A percentile compares a stretch with the other conserved stretches of the same genome.
Evolutionary conservation across 2,888 invertebrate genomes (phyloP).

Genomic region (Oxytorus armatus): DNA sequence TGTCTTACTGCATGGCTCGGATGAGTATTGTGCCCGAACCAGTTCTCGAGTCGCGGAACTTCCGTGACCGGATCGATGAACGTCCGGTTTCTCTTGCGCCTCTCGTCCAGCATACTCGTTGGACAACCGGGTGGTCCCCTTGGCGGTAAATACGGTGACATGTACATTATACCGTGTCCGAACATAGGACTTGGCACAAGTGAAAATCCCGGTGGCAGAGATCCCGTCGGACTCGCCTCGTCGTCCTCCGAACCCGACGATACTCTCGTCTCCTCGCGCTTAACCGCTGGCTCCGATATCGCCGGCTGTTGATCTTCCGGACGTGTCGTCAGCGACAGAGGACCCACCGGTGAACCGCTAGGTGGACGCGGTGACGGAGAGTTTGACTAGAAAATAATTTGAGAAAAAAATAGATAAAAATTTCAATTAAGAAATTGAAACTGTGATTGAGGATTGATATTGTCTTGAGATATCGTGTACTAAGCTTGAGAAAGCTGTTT

Average conservation of each 20-base stretch:
- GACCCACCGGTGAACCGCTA: constrained; percentile 80
- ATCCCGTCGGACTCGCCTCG: constrained; percentile 84
- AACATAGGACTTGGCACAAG: constrained; percentile 95
- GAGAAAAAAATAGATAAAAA: background rate
- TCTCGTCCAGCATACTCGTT: constrained; percentile 90
- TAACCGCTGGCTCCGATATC: constrained; percentile 79
- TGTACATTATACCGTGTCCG: constrained; percentile 95
- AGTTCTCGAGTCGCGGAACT: constrained; percentile 96
- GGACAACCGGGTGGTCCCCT: constrained; percentile 81
- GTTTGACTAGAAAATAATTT: constrained; percentile 75
- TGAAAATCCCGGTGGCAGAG: constrained; percentile 89
- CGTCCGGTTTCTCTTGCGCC: constrained; percentile 97
- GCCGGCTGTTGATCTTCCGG: constrained; percentile 81
- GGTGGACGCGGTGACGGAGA: constrained; percentile 82
- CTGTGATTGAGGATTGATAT: too few species aligned
- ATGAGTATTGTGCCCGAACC: constrained; percentile 99
- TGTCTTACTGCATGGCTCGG: constrained; percentile 92
- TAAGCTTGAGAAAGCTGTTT: too few species aligned
- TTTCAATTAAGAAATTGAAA: too few species aligned
- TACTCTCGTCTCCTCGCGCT: constrained; percentile 81
- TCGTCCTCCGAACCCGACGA: constrained; percentile 86
- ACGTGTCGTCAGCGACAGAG: constrained; percentile 81
- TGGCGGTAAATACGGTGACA: constrained; percentile 93
- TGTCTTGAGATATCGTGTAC: too few species aligned
- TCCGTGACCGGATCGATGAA: constrained; percentile 99